These are phyloP conservation scores for Meta bourneti DNA, from an alignment of 2,888 invertebrate genomes.

Conservation along the genomic window DNA sequence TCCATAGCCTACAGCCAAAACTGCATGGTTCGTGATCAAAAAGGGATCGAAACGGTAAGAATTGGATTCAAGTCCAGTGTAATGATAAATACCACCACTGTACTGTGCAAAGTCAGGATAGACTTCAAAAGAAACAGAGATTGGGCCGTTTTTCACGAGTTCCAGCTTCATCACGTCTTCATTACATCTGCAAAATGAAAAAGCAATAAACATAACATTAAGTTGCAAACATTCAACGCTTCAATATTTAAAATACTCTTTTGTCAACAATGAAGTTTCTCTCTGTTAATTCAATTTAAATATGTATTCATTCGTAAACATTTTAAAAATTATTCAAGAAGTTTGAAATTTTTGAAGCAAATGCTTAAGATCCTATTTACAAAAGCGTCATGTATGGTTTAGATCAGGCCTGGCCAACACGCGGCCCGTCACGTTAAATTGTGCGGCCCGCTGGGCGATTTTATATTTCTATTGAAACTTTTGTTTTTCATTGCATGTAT, in stretches of 20 bases:
- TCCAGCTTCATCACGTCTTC: slow-evolving; percentile 82
- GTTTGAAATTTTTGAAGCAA: no score
- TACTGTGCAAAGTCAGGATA: slow-evolving; percentile 81
- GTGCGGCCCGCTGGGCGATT: no score
- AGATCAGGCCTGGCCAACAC: no score
- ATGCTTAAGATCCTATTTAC: no score
- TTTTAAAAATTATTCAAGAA: no score
- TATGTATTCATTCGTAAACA: no score
- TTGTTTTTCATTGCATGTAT: no score
- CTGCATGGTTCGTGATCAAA: slow-evolving; percentile 80
- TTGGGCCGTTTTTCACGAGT: slow-evolving; percentile 82
- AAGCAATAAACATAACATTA: neutral
- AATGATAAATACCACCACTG: slow-evolving; percentile 81
- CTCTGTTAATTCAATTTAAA: neutral
- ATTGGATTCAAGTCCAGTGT: slow-evolving; percentile 79
- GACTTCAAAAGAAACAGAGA: slow-evolving; percentile 82
- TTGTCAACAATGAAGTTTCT: neutral
- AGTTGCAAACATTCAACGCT: neutral
- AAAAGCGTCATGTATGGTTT: no score
- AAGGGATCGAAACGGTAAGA: slow-evolving; percentile 80
- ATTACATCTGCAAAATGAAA: slow-evolving; percentile 80
- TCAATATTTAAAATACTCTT: neutral
- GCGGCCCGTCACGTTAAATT: no score
- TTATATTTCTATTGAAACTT: no score
- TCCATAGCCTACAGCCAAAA: slow-evolving; percentile 82